Conservation (phyloP, 1,140 invertebrate species). For the Pogonognathellus flavescens region DNA sequence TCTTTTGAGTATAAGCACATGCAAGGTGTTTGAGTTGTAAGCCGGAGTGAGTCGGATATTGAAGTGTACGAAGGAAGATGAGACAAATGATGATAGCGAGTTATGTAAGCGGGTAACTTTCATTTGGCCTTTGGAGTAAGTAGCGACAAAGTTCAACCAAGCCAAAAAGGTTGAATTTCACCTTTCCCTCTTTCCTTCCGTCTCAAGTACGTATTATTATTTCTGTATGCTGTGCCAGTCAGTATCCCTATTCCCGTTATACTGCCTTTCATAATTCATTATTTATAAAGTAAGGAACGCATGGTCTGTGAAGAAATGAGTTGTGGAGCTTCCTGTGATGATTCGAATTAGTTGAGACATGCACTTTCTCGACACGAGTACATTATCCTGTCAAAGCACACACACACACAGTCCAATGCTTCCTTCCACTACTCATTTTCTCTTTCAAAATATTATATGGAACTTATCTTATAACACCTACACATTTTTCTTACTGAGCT, state of each 20-base stretch:
- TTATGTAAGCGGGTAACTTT: conserved; percentile 29
- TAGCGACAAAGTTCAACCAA: conserved; percentile 19
- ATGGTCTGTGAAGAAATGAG: conserved; percentile 27
- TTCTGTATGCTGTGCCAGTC: neutral
- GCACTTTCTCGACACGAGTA: conserved; percentile 29
- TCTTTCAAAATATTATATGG: neutral
- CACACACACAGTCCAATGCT: conserved; percentile 8
- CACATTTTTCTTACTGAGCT: neutral
- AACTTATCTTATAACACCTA: too few relatives aligned
- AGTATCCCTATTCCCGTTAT: neutral
- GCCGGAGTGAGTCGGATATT: neutral
- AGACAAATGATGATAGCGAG: conserved; percentile 30
- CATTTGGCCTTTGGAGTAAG: neutral
- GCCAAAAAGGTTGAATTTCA: neutral
- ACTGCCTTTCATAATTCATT: conserved; percentile 14
- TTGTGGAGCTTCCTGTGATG: conserved; percentile 29
- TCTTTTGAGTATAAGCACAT: neutral
- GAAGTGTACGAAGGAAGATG: conserved; percentile 4
- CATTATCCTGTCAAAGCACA: conserved; percentile 17
- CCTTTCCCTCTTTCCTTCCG: neutral
- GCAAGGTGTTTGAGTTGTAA: conserved; percentile 14
- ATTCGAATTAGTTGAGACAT: conserved; percentile 31
- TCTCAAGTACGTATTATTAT: too few relatives aligned
- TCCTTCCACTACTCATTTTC: neutral
- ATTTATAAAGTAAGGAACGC: conserved; percentile 24